Evolutionary conservation across 2,888 invertebrate species (phyloP), one percentile per base, ranked within the genome.

Genomic region (Acanthosepion lycidas): DNA sequence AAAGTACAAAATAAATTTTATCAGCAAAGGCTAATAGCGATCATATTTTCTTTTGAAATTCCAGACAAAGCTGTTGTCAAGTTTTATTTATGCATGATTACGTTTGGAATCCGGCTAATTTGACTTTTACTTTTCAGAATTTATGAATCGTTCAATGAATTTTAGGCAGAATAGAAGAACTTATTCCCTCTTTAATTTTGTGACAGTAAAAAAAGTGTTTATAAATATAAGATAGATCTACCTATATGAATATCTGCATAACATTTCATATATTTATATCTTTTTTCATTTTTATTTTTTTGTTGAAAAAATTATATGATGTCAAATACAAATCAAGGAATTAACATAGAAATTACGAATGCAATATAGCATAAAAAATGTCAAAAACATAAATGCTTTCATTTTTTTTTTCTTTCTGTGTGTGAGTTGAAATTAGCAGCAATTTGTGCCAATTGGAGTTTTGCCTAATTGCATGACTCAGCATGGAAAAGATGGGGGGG

Each of bases 401-500:
- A 78, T 78, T 78, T 78, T n/a, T 78, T 78, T n/a, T 15, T n/a
- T 18, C 23, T 78, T 78, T 78, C 23, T 78, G n/a, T 78, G 15
- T n/a, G n/a, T 33, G 78, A 78, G 78, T 78, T 78, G 78, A 78
- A 78, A 78, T 78, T 78, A 78, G n/a, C 78, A 15, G 78, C 78
- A 78, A 78, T 78, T 78, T 78, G 78, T 8, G n/a, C 33, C 78
- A 33, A 33, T 78, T 33, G 23, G 78, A 78, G 78, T 78, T n/a
- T 78, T 78, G 78, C 78, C 33, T 78, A 78, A 78, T 78, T 78
- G 78, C 78, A 78, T 78, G 78, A 78, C n/a, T 78, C 78, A 78
- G 78, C n/a, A n/a, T n/a, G 78, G n/a, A 78, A 12, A n/a, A n/a
- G 28, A n/a, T 0, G 28, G 1, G n/a, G n/a, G 12, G 15, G n/a